Evolutionary conservation across 2,797 vertebrate species (phyloP).

Genomic region (Cyclopterus lumpus): DNA sequence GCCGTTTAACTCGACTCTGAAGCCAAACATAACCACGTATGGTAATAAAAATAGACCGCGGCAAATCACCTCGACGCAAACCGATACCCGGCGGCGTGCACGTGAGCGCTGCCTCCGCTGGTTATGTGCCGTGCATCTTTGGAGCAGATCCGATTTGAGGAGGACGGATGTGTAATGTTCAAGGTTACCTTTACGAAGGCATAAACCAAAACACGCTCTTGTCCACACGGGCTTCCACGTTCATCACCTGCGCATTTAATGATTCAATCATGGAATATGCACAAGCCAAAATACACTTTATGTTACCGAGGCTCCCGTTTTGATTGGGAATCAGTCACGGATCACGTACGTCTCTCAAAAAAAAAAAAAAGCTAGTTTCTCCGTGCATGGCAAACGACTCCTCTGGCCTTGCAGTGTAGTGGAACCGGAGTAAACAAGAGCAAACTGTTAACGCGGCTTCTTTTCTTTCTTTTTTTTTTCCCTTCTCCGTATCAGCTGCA

Average conservation of each 20-base stretch:
- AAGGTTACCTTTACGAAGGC: constrained; percentile 78
- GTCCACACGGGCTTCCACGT: constrained; percentile 68
- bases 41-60: constrained; percentile 26
- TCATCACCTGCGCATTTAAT: constrained; percentile 82
- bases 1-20: constrained; percentile 59
- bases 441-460: constrained; percentile 68
- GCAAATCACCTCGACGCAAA: constrained; percentile 77
- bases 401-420: constrained; percentile 74
- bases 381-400: constrained; percentile 71
- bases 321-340: constrained; percentile 85
- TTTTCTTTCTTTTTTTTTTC: neutral
- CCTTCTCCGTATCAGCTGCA: constrained; percentile 71
- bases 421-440: constrained; percentile 79
- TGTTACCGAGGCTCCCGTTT: constrained; percentile 69
- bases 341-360: constrained; percentile 78
- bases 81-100: constrained; percentile 49
- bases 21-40: constrained; percentile 41
- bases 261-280: constrained; percentile 64
- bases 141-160: constrained; percentile 77
- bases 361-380: constrained; percentile 74
- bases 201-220: constrained; percentile 61
- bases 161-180: constrained; percentile 70
- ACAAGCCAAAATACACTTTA: constrained; percentile 55
- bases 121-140: constrained; percentile 71
- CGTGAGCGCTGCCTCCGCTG: constrained; percentile 50